Base-by-base conservation (phyloP, 2,888 invertebrate species). In the Galerucella nymphaeae region DNA sequence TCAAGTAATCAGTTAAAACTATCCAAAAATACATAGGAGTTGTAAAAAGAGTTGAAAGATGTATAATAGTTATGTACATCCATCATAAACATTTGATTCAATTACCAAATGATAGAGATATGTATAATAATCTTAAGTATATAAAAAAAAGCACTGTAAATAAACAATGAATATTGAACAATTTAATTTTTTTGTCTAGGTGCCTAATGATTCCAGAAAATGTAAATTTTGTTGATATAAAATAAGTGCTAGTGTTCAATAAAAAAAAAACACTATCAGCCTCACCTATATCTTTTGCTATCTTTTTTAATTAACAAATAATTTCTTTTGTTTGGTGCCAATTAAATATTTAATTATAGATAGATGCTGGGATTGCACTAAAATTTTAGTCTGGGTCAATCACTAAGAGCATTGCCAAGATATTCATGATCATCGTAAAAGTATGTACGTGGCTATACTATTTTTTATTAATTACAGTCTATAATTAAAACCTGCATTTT, bases 261-360 rank as follows among this genome's bases (percentile, higher is more conserved):
- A n/a, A n/a, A n/a, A n/a, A n/a, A n/a, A n/a, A n/a, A n/a, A n/a
- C n/a, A n/a, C n/a, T n/a, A n/a, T n/a, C n/a, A 18, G 16, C 16
- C 9, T 10, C 10, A 53, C 53, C 9, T 18, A 18, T 18, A 9
- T 5, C 2, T 57, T n/a, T 64, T n/a, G 45, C 13, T 20, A 48
- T 38, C 16, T n/a, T 30, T 16, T 57, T 70, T 30, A 63, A 53
- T 53, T 53, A 53, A 53, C 53, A 69, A 70, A 73, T 66, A 66
- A 70, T 77, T 77, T 77, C 78, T 79, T 80, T 80, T 78, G 78
- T 76, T 76, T 76, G 72, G 78, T 82, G 82, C 82, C 81, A 82
- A 82, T 81, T 80, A 75, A 69, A 79, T 71, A 82, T 80, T 81
- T 83, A 83, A 83, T 83, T 83, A 83, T 83, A 83, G 83, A 80